A percentile compares a stretch with the other conserved stretches of the same genome.
Evolutionary conservation across 2,113 vertebrate genomes (phyloP).

Genomic region (Erinaceus europaeus): DNA sequence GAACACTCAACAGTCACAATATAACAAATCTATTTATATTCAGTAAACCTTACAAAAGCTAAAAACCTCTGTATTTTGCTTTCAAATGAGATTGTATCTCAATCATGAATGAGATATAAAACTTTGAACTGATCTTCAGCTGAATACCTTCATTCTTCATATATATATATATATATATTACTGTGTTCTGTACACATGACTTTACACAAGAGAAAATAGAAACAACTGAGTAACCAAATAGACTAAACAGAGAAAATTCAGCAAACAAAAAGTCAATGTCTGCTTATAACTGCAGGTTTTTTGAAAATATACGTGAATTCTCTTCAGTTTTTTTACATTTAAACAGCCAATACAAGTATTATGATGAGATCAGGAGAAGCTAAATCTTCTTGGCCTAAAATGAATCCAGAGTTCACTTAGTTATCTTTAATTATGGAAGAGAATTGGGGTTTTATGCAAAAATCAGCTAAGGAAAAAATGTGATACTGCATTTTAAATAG

Average conservation of each 20-base stretch:
- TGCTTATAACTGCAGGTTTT: not conserved
- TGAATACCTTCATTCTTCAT: not conserved
- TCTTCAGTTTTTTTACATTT: not conserved
- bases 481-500: not conserved
- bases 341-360: no score
- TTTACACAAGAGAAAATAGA: not conserved
- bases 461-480: not conserved
- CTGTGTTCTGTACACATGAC: not conserved
- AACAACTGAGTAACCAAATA: not conserved
- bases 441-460: no score
- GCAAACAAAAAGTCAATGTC: not conserved
- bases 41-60: not conserved
- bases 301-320: not conserved
- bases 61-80: not conserved
- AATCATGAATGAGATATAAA: not conserved
- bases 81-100: not conserved
- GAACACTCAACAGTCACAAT: not conserved
- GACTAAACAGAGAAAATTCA: not conserved
- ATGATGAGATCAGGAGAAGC: no score
- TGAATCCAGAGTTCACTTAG: not conserved
- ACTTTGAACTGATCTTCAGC: not conserved
- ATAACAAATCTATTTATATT: not conserved
- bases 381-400: not conserved
- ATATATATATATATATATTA: not conserved
- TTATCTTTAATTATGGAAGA: not conserved